Evolutionary conservation across 2,797 vertebrate genomes (phyloP), one percentile per base, ranked within the genome.

Genomic region (Chiroxiphia lanceolata): DNA sequence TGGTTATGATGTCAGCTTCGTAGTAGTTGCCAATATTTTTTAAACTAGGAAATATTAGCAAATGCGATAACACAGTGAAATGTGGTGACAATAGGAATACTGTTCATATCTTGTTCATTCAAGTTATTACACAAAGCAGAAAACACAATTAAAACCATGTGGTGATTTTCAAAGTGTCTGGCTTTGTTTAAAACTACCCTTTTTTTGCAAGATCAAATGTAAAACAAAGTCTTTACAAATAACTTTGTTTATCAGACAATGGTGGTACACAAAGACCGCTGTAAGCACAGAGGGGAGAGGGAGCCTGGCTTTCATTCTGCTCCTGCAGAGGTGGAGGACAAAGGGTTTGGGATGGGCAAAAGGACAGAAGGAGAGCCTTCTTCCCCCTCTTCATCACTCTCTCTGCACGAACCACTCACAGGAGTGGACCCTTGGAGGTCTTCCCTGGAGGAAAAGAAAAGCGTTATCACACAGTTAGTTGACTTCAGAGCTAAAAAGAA

Each of bases 171-270:
- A 94, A 96, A 97, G 83, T 96, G 97, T 98, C 97, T 98, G 98
- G 97, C 91, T 98, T 94, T 98, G 96, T 95, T 98, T 98, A 98
- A 97, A 97, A 92, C 96, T 95, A 94, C 83, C 75, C 71, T 97
- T 95, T 98, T 97, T 97, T 97, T 95, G 92, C 90, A 97, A 98
- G 98, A 98, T 98, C 97, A 98, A 97, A 98, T 96, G 97, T 97
- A 98, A 98, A 98, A 96, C 94, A 97, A 97, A 97, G 96, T 86
- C 94, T 97, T 98, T 96, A 97, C 96, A 98, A 97, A 98, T 98
- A 90, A 96, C 97, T 96, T 98, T 97, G 95, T 97, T 97, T 98
- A 97, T 98, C 95, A 97, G 96, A 96, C 96, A 97, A 92, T 72
- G 84, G 88, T 96, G 94, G 95, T 94, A 97, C 96, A 96, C 96